These are phyloP conservation scores for Orientallactaga sibirica DNA, from an alignment of 2,797 vertebrate species.

Conservation along the genomic window DNA sequence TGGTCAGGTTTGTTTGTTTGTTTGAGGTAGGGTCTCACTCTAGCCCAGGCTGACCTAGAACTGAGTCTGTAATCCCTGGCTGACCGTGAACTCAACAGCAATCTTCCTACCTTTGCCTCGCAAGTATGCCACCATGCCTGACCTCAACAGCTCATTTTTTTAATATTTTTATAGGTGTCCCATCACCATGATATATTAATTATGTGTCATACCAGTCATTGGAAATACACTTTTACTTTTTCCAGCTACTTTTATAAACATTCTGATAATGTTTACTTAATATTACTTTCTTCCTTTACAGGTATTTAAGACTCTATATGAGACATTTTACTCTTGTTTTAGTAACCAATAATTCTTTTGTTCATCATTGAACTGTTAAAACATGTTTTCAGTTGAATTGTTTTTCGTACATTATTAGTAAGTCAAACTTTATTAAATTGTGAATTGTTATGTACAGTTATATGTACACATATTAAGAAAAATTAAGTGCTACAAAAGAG, in stretches of 20 bases:
- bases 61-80: too few species aligned
- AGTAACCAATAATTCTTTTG: neutral
- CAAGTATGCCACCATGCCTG: too few species aligned
- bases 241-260: conserved; percentile 29
- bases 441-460: neutral
- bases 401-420: neutral
- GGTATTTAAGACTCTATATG: neutral
- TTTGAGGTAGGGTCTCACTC: too few species aligned
- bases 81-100: too few species aligned
- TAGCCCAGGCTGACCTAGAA: too few species aligned
- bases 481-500: neutral
- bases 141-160: neutral
- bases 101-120: too few species aligned
- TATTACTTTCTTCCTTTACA: neutral
- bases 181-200: conserved; percentile 39
- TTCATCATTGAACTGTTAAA: neutral
- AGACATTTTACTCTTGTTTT: neutral
- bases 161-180: neutral
- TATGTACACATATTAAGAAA: neutral
- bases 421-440: conserved; percentile 18
- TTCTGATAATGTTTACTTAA: neutral
- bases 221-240: conserved; percentile 5
- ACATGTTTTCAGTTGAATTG: conserved; percentile 19
- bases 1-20: too few species aligned
- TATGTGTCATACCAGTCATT: neutral